Evolutionary conservation across 2,888 invertebrate species (phyloP).

Genomic region (Dimorphilus gyrociliatus): DNA sequence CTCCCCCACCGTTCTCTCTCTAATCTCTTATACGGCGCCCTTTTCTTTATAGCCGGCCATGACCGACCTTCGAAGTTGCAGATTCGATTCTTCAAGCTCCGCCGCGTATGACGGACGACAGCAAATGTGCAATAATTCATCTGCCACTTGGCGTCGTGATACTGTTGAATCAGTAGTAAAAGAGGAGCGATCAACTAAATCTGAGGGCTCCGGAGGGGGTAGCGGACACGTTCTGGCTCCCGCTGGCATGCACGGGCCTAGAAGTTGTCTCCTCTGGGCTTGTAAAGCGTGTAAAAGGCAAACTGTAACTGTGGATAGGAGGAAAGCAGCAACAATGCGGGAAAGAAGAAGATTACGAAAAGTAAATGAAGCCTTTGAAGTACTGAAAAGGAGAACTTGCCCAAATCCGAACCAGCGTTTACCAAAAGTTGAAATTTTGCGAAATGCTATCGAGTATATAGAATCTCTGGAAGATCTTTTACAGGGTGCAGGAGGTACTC

Average conservation of each 20-base stretch:
- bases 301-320: constrained; percentile 78
- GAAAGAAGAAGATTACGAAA: constrained; percentile 80
- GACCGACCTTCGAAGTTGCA: constrained; percentile 30
- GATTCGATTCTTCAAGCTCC: constrained; percentile 21
- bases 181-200: no score
- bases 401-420: constrained; percentile 86
- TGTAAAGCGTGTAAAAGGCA: constrained; percentile 87
- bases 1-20: no score
- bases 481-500: constrained; percentile 20
- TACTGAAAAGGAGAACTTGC: constrained; percentile 74
- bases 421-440: constrained; percentile 89
- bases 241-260: constrained; percentile 31
- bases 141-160: no score
- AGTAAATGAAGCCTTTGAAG: constrained; percentile 97
- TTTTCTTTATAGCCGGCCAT: no score
- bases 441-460: constrained; percentile 94
- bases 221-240: constrained; percentile 40
- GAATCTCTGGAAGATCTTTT: constrained; percentile 46
- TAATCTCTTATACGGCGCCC: no score
- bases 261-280: constrained; percentile 78
- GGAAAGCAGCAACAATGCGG: constrained; percentile 89
- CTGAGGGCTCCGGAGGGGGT: constrained; percentile 10
- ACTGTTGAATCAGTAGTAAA: no score
- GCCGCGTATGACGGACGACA: constrained; percentile 10
- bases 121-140: no score